Percentiles rank a stretch among this genome's conserved stretches.
phyloP scores from a whole-genome alignment of 2,888 invertebrate species.

The Aromia moschata region DNA sequence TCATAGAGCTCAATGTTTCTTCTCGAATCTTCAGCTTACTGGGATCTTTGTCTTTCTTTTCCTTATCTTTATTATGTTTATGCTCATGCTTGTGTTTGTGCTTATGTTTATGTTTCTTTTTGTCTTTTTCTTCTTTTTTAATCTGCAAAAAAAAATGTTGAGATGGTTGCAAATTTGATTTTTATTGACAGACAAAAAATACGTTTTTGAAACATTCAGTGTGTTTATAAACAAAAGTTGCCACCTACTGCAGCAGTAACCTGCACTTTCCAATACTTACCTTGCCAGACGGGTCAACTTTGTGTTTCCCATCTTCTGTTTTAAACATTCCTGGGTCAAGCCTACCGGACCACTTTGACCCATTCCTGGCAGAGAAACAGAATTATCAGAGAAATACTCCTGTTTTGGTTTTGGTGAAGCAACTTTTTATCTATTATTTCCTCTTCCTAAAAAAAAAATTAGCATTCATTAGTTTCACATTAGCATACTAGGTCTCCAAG shows the following conservation, averaged over 20 bases:
- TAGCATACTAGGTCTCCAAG: too few species aligned
- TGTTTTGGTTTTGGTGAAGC: conserved; percentile 64
- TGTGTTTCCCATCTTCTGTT: conserved; percentile 66
- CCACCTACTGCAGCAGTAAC: neutral
- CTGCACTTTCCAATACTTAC: conserved; percentile 52
- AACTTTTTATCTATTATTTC: conserved; percentile 53
- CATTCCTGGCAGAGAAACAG: conserved; percentile 79
- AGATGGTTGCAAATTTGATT: too few species aligned
- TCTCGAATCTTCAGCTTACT: conserved; percentile 73
- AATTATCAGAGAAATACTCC: conserved; percentile 81
- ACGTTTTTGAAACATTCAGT: neutral
- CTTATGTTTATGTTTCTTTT: conserved; percentile 91
- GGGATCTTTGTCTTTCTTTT: conserved; percentile 65
- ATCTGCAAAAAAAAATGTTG: conserved; percentile 46
- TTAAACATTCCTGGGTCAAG: conserved; percentile 89
- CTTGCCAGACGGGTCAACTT: conserved; percentile 66
- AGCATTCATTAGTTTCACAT: too few species aligned
- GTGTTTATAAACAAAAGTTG: neutral
- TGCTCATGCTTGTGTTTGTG: conserved; percentile 81
- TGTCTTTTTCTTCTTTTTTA: conserved; percentile 81
- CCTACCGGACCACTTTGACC: conserved; percentile 78
- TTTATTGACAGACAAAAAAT: neutral
- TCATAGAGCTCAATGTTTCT: conserved; percentile 79
- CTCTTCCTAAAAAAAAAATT: conserved; percentile 46
- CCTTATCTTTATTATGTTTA: conserved; percentile 67